Base-by-base conservation (phyloP, 2,888 invertebrate genomes). In the Thymelicus acteon region DNA sequence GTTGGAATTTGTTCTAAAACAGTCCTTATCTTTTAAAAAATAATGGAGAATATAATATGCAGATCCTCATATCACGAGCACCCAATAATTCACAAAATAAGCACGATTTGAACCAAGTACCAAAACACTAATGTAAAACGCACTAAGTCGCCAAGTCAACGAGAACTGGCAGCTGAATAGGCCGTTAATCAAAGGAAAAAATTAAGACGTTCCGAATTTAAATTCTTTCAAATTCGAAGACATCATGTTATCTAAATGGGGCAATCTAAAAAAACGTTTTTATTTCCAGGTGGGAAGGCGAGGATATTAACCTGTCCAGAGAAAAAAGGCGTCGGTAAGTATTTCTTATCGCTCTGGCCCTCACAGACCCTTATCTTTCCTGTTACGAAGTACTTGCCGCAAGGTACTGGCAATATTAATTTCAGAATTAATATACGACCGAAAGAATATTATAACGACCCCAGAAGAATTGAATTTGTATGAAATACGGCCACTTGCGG, bases 341-440 rank as follows among this genome's bases (percentile, higher is more conserved):
- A 72, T 65, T 49, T 65, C 71, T 72, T 73, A 72, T 72, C 67
- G 62, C 64, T 24, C 47, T 70, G 49, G 13, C 52, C 71, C 62
- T 72, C 66, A 44, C 15, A 72, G 24, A 69, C 73, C 73, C 72
- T 72, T 72, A 71, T 71, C 70, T 71, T 67, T 73, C 72, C 66
- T 57, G 58, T 52, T 70, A 49, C 66, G 70, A 69, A 69, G 70
- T 66, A 65, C 67, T 57, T 57, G 47, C 72, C 60, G 57, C 71
- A 72, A 75, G 74, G 72, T 73, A 76, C 74, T 77, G 67, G 72
- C 70, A 72, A 75, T 79, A 81, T 81, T 82, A 80, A 80, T 80
- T 78, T 76, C 70, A 72, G 74, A 78, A 78, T 77, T 77, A 77
- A 78, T 79, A 79, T 79, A 77, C 75, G 73, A 31, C 15, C 57